A percentile compares a stretch with the other conserved stretches of the same genome.
These are phyloP conservation scores for Leptodactylus fallax DNA, from an alignment of 2,797 vertebrate genomes.

Conservation along the genomic window DNA sequence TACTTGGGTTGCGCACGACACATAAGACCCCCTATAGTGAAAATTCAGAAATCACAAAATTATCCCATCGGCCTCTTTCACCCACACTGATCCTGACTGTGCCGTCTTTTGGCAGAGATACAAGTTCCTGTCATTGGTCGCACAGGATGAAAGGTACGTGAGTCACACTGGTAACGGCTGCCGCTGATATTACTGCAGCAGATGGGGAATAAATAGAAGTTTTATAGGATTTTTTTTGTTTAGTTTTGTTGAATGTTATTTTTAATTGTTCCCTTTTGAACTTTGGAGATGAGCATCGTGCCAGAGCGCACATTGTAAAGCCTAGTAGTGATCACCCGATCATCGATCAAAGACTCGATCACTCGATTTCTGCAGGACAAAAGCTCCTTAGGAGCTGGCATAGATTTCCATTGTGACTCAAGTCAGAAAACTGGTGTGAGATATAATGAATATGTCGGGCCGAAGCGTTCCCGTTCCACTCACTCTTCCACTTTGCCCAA, in stretches of 20 bases:
- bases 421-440: no score
- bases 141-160: slow-evolving; percentile 16
- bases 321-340: no score
- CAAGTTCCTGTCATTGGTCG: slow-evolving; percentile 12
- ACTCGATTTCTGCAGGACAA: no score
- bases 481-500: no score
- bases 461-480: no score
- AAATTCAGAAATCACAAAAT: not conserved
- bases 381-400: no score
- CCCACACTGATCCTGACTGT: slow-evolving; percentile 1
- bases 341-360: no score
- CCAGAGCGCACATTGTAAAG: not conserved
- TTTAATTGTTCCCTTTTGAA: slow-evolving; percentile 1
- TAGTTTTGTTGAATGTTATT: not conserved
- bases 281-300: not conserved
- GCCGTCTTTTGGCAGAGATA: slow-evolving; percentile 8
- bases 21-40: not conserved
- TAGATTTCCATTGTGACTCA: no score
- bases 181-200: not conserved
- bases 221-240: not conserved
- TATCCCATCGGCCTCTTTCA: not conserved
- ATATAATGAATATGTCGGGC: no score
- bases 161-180: not conserved
- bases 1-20: slow-evolving; percentile 3
- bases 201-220: not conserved